A percentile compares a stretch with the other conserved stretches of the same genome.
Conservation (phyloP, 2,797 vertebrate species). For the Neopelma chrysocephalum region DNA sequence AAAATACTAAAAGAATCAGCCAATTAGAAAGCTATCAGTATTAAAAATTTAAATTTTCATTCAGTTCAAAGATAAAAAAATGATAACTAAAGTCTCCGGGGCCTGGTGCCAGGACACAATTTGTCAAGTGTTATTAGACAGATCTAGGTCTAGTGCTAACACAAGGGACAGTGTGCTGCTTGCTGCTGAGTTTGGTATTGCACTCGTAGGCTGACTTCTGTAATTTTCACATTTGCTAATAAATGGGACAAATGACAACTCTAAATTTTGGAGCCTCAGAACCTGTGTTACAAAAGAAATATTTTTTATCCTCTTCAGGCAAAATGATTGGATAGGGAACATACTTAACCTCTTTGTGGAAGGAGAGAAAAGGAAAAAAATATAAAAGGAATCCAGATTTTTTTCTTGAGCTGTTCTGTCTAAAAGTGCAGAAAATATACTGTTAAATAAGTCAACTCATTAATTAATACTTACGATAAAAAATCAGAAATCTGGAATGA, state of each 20-base stretch:
- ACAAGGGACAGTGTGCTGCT: background rate
- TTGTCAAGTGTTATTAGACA: background rate
- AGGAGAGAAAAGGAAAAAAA: background rate
- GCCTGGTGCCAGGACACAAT: background rate
- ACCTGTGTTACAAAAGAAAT: background rate
- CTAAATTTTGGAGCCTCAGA: background rate
- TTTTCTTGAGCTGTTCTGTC: background rate
- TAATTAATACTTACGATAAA: background rate
- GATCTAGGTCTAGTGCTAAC: background rate
- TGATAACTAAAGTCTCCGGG: background rate
- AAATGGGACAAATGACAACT: background rate
- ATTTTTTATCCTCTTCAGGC: background rate
- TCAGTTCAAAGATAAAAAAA: background rate
- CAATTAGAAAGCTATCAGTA: conserved; percentile 20
- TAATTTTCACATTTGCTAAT: background rate
- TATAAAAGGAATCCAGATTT: background rate
- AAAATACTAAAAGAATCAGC: background rate
- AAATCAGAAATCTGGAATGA: background rate
- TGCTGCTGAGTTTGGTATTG: background rate
- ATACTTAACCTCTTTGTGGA: background rate
- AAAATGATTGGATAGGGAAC: background rate
- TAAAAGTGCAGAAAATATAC: background rate
- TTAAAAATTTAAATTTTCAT: conserved; percentile 11
- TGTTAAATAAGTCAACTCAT: background rate
- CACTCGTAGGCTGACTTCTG: background rate